A percentile compares a stretch with the other conserved stretches of the same genome.
phyloP scores from a whole-genome alignment of 2,113 vertebrate species.

The Colistium nudipinnis region DNA sequence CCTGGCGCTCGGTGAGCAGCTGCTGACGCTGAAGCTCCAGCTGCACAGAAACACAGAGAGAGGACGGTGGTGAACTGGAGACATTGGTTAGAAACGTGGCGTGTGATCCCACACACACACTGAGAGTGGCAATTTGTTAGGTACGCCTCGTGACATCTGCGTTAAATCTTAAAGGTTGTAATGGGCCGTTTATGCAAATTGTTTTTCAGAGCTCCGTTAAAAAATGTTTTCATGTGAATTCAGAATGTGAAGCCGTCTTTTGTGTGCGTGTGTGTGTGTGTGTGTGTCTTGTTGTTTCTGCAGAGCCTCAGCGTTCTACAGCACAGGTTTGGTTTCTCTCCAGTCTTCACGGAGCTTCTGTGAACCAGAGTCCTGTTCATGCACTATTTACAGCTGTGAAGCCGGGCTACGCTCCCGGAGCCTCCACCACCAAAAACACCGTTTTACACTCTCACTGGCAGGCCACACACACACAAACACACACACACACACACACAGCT shows the following conservation, averaged over 20 bases:
- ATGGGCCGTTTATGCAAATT: too few relatives aligned
- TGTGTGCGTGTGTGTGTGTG: neutral
- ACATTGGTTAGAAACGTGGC: neutral
- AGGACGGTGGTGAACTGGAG: neutral
- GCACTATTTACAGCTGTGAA: constrained; percentile 75
- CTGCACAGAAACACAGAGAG: constrained; percentile 66
- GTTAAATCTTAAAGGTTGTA: too few relatives aligned
- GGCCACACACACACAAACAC: constrained; percentile 33
- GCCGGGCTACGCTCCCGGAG: constrained; percentile 61
- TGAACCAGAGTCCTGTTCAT: constrained; percentile 68
- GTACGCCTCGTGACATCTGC: too few relatives aligned
- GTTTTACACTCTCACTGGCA: constrained; percentile 50
- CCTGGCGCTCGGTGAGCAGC: constrained; percentile 94
- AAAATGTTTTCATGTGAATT: neutral
- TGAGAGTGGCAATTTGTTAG: too few relatives aligned
- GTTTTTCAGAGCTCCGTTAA: neutral
- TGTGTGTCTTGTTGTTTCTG: neutral
- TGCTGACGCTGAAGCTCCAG: constrained; percentile 97
- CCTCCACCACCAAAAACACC: constrained; percentile 34
- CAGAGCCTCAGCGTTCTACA: constrained; percentile 25
- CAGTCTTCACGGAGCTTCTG: constrained; percentile 41
- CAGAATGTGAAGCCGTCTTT: neutral
- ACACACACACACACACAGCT: constrained; percentile 9
- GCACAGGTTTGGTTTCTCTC: constrained; percentile 38
- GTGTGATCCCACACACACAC: too few relatives aligned